phyloP scores from a whole-genome alignment of 2,797 vertebrate genomes.

The Thunnus albacares region DNA sequence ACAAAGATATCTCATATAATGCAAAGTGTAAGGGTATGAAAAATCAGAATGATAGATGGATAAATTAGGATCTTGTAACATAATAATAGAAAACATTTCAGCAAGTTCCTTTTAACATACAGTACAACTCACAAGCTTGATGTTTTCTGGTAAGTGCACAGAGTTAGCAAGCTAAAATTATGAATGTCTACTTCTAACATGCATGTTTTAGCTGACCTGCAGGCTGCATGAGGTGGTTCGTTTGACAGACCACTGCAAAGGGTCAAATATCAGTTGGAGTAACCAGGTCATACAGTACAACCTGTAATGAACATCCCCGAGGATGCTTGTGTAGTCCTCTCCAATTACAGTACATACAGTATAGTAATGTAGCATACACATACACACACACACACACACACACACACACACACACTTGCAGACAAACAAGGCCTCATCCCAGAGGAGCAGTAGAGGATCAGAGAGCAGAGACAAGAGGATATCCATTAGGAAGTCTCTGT shows the following conservation, averaged over 20 bases:
- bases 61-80: not conserved
- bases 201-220: constrained; percentile 9
- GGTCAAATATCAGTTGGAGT: constrained; percentile 56
- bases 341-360: constrained; percentile 44
- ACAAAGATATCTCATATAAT: too few relatives aligned
- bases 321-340: constrained; percentile 45
- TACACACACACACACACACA: constrained; percentile 14
- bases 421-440: constrained; percentile 57
- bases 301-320: constrained; percentile 34
- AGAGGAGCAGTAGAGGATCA: constrained; percentile 60
- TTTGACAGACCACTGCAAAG: constrained; percentile 35
- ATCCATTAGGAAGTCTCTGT: constrained; percentile 80
- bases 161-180: not conserved
- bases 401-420: constrained; percentile 20
- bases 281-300: constrained; percentile 42
- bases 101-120: not conserved
- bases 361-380: constrained; percentile 24
- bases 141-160: not conserved
- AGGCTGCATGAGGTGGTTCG: constrained; percentile 2
- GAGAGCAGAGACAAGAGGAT: constrained; percentile 75
- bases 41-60: not conserved
- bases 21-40: not conserved
- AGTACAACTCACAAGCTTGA: not conserved
- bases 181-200: not conserved
- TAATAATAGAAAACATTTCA: too few relatives aligned